These are phyloP conservation scores for Baronia brevicornis DNA, from an alignment of 2,888 invertebrate species.

Conservation along the genomic window DNA sequence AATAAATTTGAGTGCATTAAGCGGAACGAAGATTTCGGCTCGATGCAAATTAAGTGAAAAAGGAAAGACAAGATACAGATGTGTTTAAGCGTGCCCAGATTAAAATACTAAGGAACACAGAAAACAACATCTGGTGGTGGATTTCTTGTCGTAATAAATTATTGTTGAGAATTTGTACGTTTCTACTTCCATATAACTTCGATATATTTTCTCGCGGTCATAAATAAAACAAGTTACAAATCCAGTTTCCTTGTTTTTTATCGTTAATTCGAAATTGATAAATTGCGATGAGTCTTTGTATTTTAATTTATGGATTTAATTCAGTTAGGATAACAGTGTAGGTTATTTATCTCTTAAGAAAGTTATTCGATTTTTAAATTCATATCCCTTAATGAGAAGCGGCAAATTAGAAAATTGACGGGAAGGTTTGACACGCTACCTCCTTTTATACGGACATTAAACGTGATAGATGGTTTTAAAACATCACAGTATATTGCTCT, in stretches of 20 bases:
- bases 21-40: constrained; percentile 21
- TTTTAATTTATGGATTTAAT: constrained; percentile 15
- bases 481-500: constrained; percentile 72
- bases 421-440: constrained; percentile 50
- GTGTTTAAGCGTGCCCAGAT: constrained; percentile 6
- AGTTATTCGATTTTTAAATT: no score
- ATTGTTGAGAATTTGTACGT: constrained; percentile 18
- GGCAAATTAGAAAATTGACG: constrained; percentile 39
- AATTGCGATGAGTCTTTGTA: constrained; percentile 9
- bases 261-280: constrained; percentile 16
- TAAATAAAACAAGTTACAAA: constrained; percentile 22
- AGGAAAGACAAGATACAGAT: constrained; percentile 14
- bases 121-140: constrained; percentile 16
- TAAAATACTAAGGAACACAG: constrained; percentile 11
- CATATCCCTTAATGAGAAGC: no score
- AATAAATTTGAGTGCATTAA: constrained; percentile 37
- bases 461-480: constrained; percentile 75
- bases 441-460: constrained; percentile 70
- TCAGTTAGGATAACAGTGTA: no score
- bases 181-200: constrained; percentile 7
- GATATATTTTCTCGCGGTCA: constrained; percentile 17
- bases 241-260: constrained; percentile 17
- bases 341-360: no score
- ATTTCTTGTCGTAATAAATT: constrained; percentile 18
- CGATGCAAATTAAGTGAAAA: constrained; percentile 13